phyloP scores from a whole-genome alignment of 2,888 invertebrate species.

The Chrysolina haemoptera region DNA sequence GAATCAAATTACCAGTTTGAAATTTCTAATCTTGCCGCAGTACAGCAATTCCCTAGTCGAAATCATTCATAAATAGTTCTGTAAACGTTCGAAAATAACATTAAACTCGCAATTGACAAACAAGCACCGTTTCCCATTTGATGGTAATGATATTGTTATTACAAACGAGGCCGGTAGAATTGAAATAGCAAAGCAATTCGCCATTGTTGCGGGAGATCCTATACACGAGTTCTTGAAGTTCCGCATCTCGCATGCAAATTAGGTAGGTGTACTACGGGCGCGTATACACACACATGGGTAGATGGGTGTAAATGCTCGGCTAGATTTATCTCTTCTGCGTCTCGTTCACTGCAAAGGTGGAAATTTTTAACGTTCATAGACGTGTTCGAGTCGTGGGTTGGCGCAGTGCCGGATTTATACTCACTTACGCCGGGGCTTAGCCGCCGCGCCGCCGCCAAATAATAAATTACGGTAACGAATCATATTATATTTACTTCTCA shows the following conservation, averaged over 20 bases:
- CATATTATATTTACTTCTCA: no score
- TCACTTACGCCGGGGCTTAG: no score
- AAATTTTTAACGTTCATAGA: conserved; percentile 1
- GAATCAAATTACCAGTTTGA: background rate
- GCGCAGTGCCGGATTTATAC: background rate
- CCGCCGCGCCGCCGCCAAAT: no score
- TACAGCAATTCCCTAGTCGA: conserved; percentile 10
- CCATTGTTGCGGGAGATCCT: conserved; percentile 9
- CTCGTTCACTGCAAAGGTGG: conserved; percentile 9
- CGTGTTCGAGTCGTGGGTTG: conserved; percentile 10
- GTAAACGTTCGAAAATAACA: background rate
- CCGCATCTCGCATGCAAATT: conserved; percentile 26
- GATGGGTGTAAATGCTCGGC: conserved; percentile 5
- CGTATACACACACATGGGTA: conserved; percentile 1
- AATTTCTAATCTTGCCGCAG: background rate
- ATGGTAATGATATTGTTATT: conserved; percentile 30
- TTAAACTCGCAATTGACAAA: conserved; percentile 22
- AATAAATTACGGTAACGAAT: no score
- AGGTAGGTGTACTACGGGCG: background rate
- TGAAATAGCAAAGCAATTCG: conserved; percentile 24
- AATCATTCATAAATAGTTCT: conserved; percentile 23
- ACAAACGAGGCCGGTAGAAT: conserved; percentile 7
- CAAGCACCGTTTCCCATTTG: conserved; percentile 22
- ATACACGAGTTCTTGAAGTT: conserved; percentile 23
- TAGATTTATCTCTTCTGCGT: conserved; percentile 13